Conservation (phyloP, 2,113 vertebrate species). For the Neotragus pygmaeus region DNA sequence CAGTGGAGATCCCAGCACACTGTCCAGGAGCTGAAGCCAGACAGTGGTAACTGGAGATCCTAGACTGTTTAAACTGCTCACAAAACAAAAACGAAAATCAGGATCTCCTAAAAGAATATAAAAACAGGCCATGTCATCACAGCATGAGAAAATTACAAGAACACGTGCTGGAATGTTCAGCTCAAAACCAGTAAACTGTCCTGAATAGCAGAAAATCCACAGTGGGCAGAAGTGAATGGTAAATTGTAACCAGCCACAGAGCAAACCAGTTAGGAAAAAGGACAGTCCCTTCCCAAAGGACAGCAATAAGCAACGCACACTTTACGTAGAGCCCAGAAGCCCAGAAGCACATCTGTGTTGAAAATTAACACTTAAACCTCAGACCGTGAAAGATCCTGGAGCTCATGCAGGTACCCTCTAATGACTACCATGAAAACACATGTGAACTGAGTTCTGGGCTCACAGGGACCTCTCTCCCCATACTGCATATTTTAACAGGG, state of each 20-base stretch:
- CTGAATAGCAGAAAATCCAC: background rate
- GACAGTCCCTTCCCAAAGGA: background rate
- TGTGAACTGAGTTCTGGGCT: background rate
- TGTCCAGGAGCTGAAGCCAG: background rate
- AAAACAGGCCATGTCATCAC: background rate
- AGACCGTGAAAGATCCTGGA: slow-evolving; percentile 1
- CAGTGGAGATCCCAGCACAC: background rate
- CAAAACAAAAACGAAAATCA: slow-evolving; percentile 38
- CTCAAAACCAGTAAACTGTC: background rate
- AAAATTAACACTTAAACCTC: slow-evolving; percentile 34
- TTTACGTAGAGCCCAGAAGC: background rate
- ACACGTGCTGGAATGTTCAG: slow-evolving; percentile 7
- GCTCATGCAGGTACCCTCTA: background rate
- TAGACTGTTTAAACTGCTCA: slow-evolving; percentile 21
- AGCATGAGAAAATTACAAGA: background rate
- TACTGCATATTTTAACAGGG: background rate
- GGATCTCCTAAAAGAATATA: slow-evolving; percentile 31
- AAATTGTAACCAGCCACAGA: background rate
- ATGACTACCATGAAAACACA: background rate
- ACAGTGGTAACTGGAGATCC: background rate
- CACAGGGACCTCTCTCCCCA: background rate
- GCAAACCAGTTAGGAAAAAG: background rate
- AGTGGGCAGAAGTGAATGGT: background rate
- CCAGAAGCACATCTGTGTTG: background rate
- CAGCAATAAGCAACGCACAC: background rate